Conservation (phyloP, 1,140 invertebrate genomes). For the Zaprionus lachaisei region DNA sequence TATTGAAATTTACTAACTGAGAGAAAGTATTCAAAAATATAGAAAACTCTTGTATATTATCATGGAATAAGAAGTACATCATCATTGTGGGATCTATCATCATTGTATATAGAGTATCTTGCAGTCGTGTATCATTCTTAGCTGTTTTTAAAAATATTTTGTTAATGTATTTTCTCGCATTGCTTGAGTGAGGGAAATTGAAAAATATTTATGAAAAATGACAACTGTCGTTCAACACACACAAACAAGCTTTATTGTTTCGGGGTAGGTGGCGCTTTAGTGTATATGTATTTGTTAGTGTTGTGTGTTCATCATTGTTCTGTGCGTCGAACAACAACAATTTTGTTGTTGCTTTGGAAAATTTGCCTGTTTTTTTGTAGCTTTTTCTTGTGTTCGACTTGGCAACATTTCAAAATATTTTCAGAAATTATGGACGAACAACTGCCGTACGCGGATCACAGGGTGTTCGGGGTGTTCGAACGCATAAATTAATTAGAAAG, state of each 20-base stretch:
- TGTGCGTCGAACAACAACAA: slow-evolving; percentile 38
- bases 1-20: neutral
- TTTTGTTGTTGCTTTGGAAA: slow-evolving; percentile 41
- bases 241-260: slow-evolving; percentile 16
- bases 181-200: slow-evolving; percentile 46
- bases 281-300: slow-evolving; percentile 12
- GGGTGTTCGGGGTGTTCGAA: slow-evolving; percentile 10
- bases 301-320: slow-evolving; percentile 33
- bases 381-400: slow-evolving; percentile 67
- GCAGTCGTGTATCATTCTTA: neutral
- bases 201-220: slow-evolving; percentile 77
- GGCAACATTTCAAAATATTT: slow-evolving; percentile 71
- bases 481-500: slow-evolving; percentile 73
- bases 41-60: no score
- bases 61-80: no score
- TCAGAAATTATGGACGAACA: slow-evolving; percentile 70
- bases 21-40: no score
- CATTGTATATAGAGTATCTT: neutral
- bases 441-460: slow-evolving; percentile 10
- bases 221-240: slow-evolving; percentile 59
- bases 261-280: slow-evolving; percentile 59
- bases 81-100: neutral
- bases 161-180: slow-evolving; percentile 30
- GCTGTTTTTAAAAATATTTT: slow-evolving; percentile 1
- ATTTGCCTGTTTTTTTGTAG: slow-evolving; percentile 10